These are phyloP conservation scores for Cephus spinipes DNA, from an alignment of 2,888 invertebrate genomes.

Conservation along the genomic window DNA sequence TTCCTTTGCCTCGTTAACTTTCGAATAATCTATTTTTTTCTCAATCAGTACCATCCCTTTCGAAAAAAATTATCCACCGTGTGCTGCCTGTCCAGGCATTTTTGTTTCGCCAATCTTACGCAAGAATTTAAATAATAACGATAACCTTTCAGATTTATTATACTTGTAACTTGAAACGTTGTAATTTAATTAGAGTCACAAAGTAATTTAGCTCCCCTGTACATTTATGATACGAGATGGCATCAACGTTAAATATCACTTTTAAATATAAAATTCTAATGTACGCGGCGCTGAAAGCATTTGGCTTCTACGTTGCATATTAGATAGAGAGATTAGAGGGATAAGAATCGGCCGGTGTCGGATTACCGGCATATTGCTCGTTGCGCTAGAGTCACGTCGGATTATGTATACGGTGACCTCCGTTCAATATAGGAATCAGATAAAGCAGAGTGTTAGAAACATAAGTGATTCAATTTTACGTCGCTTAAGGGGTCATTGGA, in stretches of 20 bases:
- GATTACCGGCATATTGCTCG: constrained; percentile 41
- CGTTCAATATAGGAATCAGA: neutral
- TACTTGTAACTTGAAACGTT: constrained; percentile 7
- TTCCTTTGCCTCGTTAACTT: neutral
- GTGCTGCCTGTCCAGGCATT: neutral
- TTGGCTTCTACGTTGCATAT: neutral
- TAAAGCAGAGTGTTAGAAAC: neutral
- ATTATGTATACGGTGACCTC: constrained; percentile 2
- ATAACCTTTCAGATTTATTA: neutral
- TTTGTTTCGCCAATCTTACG: neutral
- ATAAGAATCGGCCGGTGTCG: constrained; percentile 26
- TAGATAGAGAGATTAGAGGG: neutral
- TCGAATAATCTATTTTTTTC: neutral
- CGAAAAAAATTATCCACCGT: neutral
- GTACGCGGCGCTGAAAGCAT: neutral
- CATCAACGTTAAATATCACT: constrained; percentile 8
- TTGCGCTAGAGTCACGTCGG: constrained; percentile 4
- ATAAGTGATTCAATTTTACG: constrained; percentile 30
- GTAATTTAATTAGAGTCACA: constrained; percentile 23
- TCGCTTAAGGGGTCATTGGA: constrained; percentile 36
- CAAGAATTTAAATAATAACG: no score
- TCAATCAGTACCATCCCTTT: neutral
- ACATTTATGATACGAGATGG: neutral
- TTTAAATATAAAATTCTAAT: neutral
- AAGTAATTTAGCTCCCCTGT: constrained; percentile 10